Conservation (phyloP, 2,888 invertebrate species). For the Limnephilus marmoratus region DNA sequence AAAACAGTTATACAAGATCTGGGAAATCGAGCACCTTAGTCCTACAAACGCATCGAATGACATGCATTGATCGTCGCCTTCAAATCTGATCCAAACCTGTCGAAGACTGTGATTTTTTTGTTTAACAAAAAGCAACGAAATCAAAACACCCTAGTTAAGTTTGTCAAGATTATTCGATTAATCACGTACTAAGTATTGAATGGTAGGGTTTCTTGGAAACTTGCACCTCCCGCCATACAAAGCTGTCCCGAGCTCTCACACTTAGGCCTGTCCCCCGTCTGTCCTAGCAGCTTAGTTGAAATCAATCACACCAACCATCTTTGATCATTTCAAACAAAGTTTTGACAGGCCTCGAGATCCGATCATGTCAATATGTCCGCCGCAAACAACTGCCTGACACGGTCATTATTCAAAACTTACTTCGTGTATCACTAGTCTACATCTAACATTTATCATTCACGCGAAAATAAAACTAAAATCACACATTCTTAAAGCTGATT, state of each 20-base stretch:
- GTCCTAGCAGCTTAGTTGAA: not conserved
- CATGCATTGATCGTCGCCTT: too few relatives aligned
- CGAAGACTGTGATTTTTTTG: not conserved
- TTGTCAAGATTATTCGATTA: slow-evolving; percentile 2
- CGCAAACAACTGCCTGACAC: slow-evolving; percentile 54
- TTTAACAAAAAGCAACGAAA: not conserved
- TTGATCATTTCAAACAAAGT: slow-evolving; percentile 39
- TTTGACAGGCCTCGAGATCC: slow-evolving; percentile 55
- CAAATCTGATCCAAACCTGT: not conserved
- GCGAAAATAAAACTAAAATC: not conserved
- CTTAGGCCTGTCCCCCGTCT: not conserved
- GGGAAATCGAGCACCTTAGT: too few relatives aligned
- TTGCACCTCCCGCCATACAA: not conserved
- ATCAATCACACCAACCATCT: slow-evolving; percentile 48
- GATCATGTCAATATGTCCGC: slow-evolving; percentile 60
- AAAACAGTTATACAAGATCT: too few relatives aligned
- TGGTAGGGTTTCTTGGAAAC: not conserved
- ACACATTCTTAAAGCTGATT: not conserved
- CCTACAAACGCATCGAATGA: too few relatives aligned
- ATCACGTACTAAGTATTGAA: not conserved
- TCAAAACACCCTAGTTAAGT: not conserved
- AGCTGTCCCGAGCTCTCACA: not conserved
- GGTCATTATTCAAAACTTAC: slow-evolving; percentile 57
- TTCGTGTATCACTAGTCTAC: not conserved
- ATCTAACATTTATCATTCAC: not conserved